Evolutionary conservation across 2,888 invertebrate species (phyloP), one percentile per base, ranked within the genome.

Genomic region (Agrilus cyanescens): DNA sequence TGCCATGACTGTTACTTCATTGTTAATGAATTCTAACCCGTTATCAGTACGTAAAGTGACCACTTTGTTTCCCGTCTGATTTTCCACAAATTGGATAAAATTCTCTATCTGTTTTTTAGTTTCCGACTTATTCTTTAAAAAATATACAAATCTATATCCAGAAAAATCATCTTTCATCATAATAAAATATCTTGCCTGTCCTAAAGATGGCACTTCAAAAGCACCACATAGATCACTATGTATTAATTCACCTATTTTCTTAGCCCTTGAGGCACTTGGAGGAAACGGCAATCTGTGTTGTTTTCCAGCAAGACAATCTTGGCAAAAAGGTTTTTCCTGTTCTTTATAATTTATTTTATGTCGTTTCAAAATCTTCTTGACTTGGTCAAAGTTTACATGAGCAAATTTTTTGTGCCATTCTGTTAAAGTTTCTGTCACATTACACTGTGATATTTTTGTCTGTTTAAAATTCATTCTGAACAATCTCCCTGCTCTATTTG

Each of bases 11-110:
- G 41, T 33, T 1, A 58, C 32, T 14, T 51, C 46, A 37, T 46
- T 43, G 42, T 58, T 59, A 4, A 49, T 13, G 45, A 55, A 61
- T 44, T 57, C 57, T 13, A 36, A 18, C 10, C 57, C 58, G 50
- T 57, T 55, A 25, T 61, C 60, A 33, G 44, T 51, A 41, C 58
- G 34, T 4, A 61, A 43, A 7, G 13, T 35, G 32, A 52, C 46
- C 8, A 59, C 38, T 31, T 45, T 55, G 16, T 53, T 51, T 12
- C 48, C 50, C 1, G 57, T 57, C 32, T 42, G 36, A 46, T 54
- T 59, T 49, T 60, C 56, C 2, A 43, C 50, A 30, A 46, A 35
- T 40, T 34, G 14, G 16, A 52, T 48, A 49, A 49, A 53, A 38
- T 49, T 44, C 50, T 50, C 36, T 13, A 56, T 14, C 12, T 39